Conservation (phyloP, 2,113 vertebrate genomes). For the Nibea albiflora region DNA sequence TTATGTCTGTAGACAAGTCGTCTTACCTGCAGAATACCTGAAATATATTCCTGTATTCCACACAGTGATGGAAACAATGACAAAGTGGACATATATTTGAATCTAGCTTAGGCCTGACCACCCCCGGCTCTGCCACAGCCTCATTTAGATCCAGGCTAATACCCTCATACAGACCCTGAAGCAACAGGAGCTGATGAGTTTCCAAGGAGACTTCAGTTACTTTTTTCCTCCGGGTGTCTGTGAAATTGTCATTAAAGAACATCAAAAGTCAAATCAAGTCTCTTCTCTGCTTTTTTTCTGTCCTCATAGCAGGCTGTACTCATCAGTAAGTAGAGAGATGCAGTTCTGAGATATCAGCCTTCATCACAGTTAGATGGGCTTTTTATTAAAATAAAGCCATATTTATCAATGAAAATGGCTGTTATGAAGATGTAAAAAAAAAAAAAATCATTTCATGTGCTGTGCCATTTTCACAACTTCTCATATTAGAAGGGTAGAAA, state of each 20-base stretch:
- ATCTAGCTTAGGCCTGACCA: not conserved
- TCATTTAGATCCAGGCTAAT: not conserved
- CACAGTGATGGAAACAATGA: not conserved
- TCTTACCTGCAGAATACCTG: not conserved
- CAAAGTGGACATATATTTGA: not conserved
- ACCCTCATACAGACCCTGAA: not conserved
- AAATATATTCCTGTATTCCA: not conserved
- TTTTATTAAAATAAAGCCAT: constrained; percentile 23
- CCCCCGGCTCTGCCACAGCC: not conserved
- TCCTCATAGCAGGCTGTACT: not conserved
- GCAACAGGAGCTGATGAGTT: constrained; percentile 6
- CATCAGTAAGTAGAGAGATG: not conserved
- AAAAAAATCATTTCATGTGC: constrained; percentile 11
- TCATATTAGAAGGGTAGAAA: not conserved
- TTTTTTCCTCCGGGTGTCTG: constrained; percentile 1
- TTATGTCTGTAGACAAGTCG: too few relatives aligned
- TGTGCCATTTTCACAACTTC: constrained; percentile 6
- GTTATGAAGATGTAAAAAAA: not conserved
- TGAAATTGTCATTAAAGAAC: constrained; percentile 17
- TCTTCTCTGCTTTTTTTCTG: not conserved
- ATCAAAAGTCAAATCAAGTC: not conserved
- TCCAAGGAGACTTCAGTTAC: constrained; percentile 1
- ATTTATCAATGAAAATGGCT: constrained; percentile 1
- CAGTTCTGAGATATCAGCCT: constrained; percentile 7
- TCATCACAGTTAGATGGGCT: constrained; percentile 14